A percentile compares a stretch with the other conserved stretches of the same genome.
Conservation (phyloP, 2,888 invertebrate species). For the Cheilosia soror region DNA sequence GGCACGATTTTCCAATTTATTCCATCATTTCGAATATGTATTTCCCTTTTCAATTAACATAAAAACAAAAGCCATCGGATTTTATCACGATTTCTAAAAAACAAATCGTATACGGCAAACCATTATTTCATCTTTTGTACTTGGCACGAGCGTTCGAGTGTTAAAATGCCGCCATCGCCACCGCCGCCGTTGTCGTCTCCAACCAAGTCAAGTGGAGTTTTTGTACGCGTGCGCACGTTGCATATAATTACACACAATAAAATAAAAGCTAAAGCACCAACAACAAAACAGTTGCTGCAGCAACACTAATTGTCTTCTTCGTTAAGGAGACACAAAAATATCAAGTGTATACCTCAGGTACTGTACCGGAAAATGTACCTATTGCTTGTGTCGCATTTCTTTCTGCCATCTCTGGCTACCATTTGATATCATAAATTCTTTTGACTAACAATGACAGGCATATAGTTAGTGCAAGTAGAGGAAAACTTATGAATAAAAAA, state of each 20-base stretch:
- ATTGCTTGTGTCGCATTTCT: slow-evolving; percentile 36
- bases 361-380: slow-evolving; percentile 63
- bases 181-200: slow-evolving; percentile 14
- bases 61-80: slow-evolving; percentile 34
- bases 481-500: slow-evolving; percentile 34
- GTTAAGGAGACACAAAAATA: slow-evolving; percentile 34
- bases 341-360: slow-evolving; percentile 38
- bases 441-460: slow-evolving; percentile 44
- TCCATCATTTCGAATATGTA: background rate
- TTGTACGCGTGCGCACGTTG: slow-evolving; percentile 63
- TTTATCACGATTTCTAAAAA: slow-evolving; percentile 60
- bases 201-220: slow-evolving; percentile 62
- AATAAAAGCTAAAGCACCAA: slow-evolving; percentile 13
- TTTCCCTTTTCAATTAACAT: slow-evolving; percentile 46
- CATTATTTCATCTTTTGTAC: slow-evolving; percentile 45
- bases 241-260: slow-evolving; percentile 58
- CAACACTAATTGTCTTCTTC: slow-evolving; percentile 57
- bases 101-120: slow-evolving; percentile 11
- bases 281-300: slow-evolving; percentile 14
- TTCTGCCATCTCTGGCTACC: background rate
- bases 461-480: background rate
- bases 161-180: slow-evolving; percentile 23
- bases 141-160: slow-evolving; percentile 63
- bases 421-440: slow-evolving; percentile 46
- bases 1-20: slow-evolving; percentile 48